Percentiles rank a stretch among this genome's conserved stretches.
These are phyloP conservation scores for Chlorocebus sabaeus DNA, from an alignment of 2,113 vertebrate species.

Conservation along the genomic window DNA sequence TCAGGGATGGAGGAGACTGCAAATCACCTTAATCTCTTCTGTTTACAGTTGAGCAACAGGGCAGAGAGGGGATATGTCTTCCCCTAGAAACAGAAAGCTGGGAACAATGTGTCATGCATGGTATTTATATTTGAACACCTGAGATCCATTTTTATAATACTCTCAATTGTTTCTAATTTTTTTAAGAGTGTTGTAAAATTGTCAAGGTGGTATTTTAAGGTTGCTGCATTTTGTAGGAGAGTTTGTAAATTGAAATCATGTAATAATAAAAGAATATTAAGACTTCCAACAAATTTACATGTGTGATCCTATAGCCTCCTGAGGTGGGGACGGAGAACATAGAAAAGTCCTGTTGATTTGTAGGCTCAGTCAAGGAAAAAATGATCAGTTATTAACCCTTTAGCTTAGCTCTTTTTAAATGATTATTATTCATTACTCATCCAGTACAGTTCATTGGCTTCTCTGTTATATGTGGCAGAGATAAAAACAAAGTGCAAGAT, in stretches of 20 bases:
- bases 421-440: neutral
- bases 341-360: neutral
- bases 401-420: neutral
- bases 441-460: neutral
- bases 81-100: neutral
- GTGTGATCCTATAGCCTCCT: neutral
- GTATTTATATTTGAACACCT: neutral
- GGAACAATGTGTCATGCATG: neutral
- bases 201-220: constrained; percentile 17
- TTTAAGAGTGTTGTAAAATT: neutral
- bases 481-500: neutral
- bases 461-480: neutral
- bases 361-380: neutral
- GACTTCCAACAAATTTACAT: neutral
- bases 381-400: neutral
- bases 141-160: neutral
- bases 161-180: neutral
- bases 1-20: neutral
- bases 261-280: neutral
- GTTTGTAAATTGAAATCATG: neutral
- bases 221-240: neutral
- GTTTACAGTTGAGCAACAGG: neutral
- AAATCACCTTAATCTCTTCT: neutral
- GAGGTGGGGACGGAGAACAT: neutral
- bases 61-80: neutral